Conservation (phyloP, 2,113 vertebrate genomes). For the Hippolais icterina region DNA sequence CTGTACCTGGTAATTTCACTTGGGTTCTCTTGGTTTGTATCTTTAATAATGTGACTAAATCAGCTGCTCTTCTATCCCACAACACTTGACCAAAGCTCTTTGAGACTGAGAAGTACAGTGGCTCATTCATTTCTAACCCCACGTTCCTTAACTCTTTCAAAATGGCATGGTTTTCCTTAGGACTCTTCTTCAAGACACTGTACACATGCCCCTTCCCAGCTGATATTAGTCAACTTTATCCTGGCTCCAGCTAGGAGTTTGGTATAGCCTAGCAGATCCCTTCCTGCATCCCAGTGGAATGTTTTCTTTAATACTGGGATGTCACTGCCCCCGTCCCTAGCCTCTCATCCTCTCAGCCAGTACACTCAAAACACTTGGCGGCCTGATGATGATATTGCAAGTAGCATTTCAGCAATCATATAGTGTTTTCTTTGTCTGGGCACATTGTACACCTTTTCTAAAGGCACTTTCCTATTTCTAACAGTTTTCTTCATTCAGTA, state of each 20-base stretch:
- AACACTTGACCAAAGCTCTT: background rate
- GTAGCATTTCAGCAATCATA: background rate
- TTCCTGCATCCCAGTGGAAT: background rate
- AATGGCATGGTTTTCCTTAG: background rate
- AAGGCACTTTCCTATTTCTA: background rate
- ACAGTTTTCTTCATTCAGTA: background rate
- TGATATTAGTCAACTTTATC: background rate
- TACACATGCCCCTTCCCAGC: background rate
- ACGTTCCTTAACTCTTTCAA: background rate
- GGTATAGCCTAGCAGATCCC: background rate
- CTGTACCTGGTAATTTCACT: background rate
- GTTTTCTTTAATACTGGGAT: background rate
- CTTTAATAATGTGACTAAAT: background rate
- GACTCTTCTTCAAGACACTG: background rate
- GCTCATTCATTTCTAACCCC: fast-evolving
- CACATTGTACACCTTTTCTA: background rate
- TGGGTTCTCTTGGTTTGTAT: background rate
- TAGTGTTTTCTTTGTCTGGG: background rate
- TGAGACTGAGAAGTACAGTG: background rate
- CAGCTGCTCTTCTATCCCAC: background rate
- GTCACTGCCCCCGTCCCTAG: background rate
- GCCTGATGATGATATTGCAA: background rate
- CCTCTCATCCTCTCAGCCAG: background rate
- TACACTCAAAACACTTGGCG: background rate
- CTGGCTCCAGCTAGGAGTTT: background rate